Base-by-base conservation (phyloP, 2,113 vertebrate genomes). In the Rostratula benghalensis region DNA sequence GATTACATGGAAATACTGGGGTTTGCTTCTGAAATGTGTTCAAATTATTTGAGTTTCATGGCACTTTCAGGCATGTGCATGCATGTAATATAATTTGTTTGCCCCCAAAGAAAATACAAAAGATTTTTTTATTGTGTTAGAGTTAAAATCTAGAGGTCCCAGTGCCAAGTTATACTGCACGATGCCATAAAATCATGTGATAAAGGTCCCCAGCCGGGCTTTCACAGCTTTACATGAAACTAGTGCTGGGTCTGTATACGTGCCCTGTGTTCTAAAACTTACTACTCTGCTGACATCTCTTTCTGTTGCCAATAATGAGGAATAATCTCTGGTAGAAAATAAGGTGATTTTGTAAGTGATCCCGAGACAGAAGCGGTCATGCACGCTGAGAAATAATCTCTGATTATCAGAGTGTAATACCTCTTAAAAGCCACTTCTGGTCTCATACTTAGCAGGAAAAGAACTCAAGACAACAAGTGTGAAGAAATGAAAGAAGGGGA, bases 121-220 rank as follows among this genome's bases (percentile, higher is more conserved):
- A 75, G 17, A 30, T 83, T 73, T 31, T 31, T 89, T 3, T 25
- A 27, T 23, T 75, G 3, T 30, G 13, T 48, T 81, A 54, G 30
- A 60, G 18, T 31, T 68, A 54, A 83, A 86, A 74, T 67, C 46
- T 83, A 0, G 43, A 51, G 37, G 35, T 56, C 1, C 6, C 14
- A 9, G 1, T 73, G 50, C 6, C 25, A 21, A 83, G 54, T 46
- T 33, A 14, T n/a, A 13, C 51, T 30, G 27, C 9, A 39, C 4
- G 1, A 19, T 37, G 7, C 16, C 13, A 37, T 54, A 30, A 67
- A 87, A 51, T 51, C 1, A 1, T 39, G 33, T 0, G 0, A 27
- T 56, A 6, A 9, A 31, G 2, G 11, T 63, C 6, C 3, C 17
- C 37, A 65, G 24, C 28, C 60, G 37, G 22, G 6, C 10, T 78